Conservation (phyloP, 2,113 vertebrate genomes). For the Eublepharis macularius region DNA sequence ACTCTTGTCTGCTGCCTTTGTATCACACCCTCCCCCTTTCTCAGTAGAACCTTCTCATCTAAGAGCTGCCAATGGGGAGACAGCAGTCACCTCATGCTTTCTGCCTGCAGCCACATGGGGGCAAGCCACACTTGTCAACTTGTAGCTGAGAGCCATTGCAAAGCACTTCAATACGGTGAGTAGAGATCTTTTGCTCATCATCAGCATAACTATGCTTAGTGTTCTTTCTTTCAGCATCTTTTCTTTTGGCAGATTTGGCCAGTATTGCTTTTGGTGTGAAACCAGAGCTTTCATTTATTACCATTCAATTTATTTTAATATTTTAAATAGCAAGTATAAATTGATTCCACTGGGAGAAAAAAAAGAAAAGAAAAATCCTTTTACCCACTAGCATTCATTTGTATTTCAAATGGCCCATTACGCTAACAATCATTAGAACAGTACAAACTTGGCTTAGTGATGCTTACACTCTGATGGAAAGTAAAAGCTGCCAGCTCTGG, state of each 20-base stretch:
- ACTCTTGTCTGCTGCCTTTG: neutral
- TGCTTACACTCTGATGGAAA: conserved; percentile 53
- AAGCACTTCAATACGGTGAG: conserved; percentile 40
- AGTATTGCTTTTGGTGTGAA: conserved; percentile 54
- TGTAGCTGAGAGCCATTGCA: conserved; percentile 28
- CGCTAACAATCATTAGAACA: conserved; percentile 68
- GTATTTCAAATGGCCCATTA: conserved; percentile 70
- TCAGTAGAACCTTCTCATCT: neutral
- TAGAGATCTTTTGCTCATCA: conserved; percentile 59
- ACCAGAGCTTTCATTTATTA: conserved; percentile 61
- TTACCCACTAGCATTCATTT: conserved; percentile 62
- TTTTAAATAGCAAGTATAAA: conserved; percentile 69
- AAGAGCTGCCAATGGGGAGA: neutral
- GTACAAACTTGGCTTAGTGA: conserved; percentile 62
- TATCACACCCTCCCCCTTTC: neutral
- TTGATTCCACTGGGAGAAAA: conserved; percentile 50
- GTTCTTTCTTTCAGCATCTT: conserved; percentile 51
- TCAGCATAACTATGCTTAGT: neutral
- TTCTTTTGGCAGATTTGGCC: conserved; percentile 60
- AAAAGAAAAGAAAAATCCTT: conserved; percentile 37
- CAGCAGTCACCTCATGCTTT: neutral
- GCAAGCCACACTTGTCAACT: neutral
- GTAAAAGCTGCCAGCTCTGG: conserved; percentile 47
- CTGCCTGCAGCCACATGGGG: neutral
- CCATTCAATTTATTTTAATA: conserved; percentile 70